These are phyloP conservation scores for Chromis chromis DNA, from an alignment of 2,797 vertebrate species.

Conservation along the genomic window DNA sequence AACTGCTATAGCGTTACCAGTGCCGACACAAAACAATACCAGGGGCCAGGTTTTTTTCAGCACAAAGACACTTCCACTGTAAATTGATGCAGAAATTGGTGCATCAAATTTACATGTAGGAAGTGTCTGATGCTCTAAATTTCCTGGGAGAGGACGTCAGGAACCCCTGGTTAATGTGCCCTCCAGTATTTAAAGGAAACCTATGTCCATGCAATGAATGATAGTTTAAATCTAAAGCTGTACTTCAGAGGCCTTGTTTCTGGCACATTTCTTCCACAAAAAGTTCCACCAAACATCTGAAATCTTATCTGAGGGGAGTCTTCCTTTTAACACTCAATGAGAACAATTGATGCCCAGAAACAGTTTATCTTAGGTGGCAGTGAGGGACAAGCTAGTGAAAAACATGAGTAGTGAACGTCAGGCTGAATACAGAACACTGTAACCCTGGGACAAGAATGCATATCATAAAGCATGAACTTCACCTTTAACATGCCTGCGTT, in stretches of 20 bases:
- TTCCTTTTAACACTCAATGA: neutral
- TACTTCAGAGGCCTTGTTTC: neutral
- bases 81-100: no score
- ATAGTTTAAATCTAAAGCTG: no score
- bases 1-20: no score
- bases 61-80: no score
- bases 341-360: neutral
- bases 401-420: neutral
- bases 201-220: no score
- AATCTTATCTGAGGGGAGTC: neutral
- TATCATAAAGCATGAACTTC: neutral
- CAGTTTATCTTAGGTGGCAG: neutral
- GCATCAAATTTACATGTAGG: no score
- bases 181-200: no score
- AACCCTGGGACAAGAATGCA: neutral
- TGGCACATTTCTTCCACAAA: neutral
- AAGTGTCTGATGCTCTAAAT: no score
- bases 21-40: no score
- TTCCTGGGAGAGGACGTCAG: no score
- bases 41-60: no score
- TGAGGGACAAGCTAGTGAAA: neutral
- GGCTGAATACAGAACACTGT: neutral
- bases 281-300: neutral
- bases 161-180: no score
- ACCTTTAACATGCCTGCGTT: conserved; percentile 5